Percentiles rank a stretch among this genome's conserved stretches.
Evolutionary conservation across 2,113 vertebrate genomes (phyloP).

Genomic region (Sorex araneus): DNA sequence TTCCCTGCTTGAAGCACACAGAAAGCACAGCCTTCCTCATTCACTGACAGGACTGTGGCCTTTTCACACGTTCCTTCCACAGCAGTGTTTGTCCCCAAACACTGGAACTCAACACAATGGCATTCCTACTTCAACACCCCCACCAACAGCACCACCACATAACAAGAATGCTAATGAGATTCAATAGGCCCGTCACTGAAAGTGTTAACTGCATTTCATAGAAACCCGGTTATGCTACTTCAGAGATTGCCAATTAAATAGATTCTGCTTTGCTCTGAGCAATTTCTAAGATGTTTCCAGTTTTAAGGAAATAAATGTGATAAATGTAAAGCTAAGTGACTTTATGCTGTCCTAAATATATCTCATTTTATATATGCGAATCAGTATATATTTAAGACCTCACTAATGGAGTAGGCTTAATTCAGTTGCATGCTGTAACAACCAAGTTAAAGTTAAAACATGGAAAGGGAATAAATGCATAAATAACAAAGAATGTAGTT

Average conservation of each 20-base stretch:
- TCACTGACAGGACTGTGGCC: slow-evolving; percentile 91
- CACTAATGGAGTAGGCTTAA: slow-evolving; percentile 70
- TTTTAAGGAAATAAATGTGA: slow-evolving; percentile 73
- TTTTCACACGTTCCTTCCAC: slow-evolving; percentile 93
- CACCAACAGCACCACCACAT: slow-evolving; percentile 88
- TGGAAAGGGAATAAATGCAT: slow-evolving; percentile 44
- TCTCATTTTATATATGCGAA: slow-evolving; percentile 58
- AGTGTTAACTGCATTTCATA: slow-evolving; percentile 88
- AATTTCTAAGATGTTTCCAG: slow-evolving; percentile 76
- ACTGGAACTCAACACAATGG: slow-evolving; percentile 92
- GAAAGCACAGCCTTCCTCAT: slow-evolving; percentile 93
- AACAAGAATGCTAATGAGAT: slow-evolving; percentile 91
- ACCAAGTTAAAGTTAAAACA: slow-evolving; percentile 61
- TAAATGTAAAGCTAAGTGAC: slow-evolving; percentile 65
- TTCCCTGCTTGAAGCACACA: slow-evolving; percentile 91
- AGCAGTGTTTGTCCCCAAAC: slow-evolving; percentile 96
- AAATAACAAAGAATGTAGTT: slow-evolving; percentile 59
- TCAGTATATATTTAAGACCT: slow-evolving; percentile 71
- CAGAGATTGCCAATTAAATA: slow-evolving; percentile 83
- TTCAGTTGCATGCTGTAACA: slow-evolving; percentile 61
- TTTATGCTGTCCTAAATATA: slow-evolving; percentile 68
- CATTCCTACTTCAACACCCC: slow-evolving; percentile 91
- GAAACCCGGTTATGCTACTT: slow-evolving; percentile 69
- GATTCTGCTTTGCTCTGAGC: slow-evolving; percentile 76
- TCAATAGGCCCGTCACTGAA: slow-evolving; percentile 84